Conservation (phyloP, 2,113 vertebrate genomes). For the Bos indicus region DNA sequence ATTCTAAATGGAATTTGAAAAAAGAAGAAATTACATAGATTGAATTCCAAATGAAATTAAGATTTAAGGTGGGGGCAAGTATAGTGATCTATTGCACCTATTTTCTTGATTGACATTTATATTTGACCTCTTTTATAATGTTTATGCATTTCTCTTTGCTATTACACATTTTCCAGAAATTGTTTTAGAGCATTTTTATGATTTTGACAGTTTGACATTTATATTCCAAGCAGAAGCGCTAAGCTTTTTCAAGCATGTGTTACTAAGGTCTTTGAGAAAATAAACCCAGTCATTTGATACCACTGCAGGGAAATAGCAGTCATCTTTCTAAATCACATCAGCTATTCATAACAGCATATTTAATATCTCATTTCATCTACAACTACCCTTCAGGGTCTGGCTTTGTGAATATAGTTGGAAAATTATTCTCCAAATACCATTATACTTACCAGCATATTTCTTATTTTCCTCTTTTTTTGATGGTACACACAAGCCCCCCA, state of each 20-base stretch:
- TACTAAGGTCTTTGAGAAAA: slow-evolving; percentile 37
- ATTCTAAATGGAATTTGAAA: slow-evolving; percentile 3
- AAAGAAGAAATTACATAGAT: not conserved
- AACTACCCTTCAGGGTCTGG: not conserved
- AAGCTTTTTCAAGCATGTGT: slow-evolving; percentile 3
- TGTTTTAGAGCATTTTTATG: slow-evolving; percentile 8
- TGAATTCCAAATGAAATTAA: slow-evolving; percentile 7
- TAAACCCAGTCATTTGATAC: not conserved
- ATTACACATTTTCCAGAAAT: slow-evolving; percentile 8
- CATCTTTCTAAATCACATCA: slow-evolving; percentile 5
- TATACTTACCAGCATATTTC: not conserved
- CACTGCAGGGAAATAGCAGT: not conserved
- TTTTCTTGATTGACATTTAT: not conserved
- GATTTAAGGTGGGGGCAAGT: not conserved
- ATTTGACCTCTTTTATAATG: not conserved
- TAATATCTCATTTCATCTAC: not conserved
- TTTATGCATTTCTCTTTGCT: slow-evolving; percentile 8
- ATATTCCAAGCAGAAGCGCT: slow-evolving; percentile 2
- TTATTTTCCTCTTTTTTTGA: not conserved
- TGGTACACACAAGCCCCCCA: not conserved
- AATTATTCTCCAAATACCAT: not conserved
- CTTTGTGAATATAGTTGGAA: not conserved
- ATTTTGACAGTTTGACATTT: slow-evolving; percentile 42
- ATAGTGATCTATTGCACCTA: not conserved
- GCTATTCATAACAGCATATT: not conserved